Evolutionary conservation across 2,113 vertebrate species (phyloP), one percentile per base, ranked within the genome.

Genomic region (Gulo gulo): DNA sequence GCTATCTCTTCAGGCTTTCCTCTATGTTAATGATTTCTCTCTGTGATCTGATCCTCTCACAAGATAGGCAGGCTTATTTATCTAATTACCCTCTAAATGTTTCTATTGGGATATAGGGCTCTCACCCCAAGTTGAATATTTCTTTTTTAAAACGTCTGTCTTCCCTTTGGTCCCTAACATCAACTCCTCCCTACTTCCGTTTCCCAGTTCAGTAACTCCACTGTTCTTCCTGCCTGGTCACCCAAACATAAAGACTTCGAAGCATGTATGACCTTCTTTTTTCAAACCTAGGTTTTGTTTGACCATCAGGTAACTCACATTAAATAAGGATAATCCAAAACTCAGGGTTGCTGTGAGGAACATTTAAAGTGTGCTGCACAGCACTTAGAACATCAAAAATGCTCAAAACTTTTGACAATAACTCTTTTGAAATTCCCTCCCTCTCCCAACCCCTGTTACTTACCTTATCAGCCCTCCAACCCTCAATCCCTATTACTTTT

Each of bases 101-200:
- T 88, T 94, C 67, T 61, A 81, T 29, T 86, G 91, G 29, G 18
- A 78, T 82, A 65, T 8, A 83, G 16, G 14, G 24, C 59, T 97
- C 88, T 91, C 21, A 73, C 45, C 34, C 65, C 71, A 97, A 88
- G 3, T 65, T 88, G n/a, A 81, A 29, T 57, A 97, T 87, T 90
- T 94, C 59, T 85, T 84, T 91, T 39, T 84, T 29, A 88, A 81
- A 94, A 83, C 11, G 12, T 61, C 45, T 36, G 59, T 47, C 61
- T 61, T 83, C 76, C n/a, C 36, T 13, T 50, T 52, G 16, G 23
- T 85, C 39, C 24, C 78, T 79, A 31, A 74, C 86, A 76, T 74
- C 61, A 63, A 31, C 69, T 59, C 52, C 18, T 76, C 34, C 63
- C 61, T 79, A 61, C 20, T 65, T 69, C 55, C 2, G 1, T 78